Evolutionary conservation across 2,797 vertebrate genomes (phyloP).

Genomic region (Anguilla anguilla): DNA sequence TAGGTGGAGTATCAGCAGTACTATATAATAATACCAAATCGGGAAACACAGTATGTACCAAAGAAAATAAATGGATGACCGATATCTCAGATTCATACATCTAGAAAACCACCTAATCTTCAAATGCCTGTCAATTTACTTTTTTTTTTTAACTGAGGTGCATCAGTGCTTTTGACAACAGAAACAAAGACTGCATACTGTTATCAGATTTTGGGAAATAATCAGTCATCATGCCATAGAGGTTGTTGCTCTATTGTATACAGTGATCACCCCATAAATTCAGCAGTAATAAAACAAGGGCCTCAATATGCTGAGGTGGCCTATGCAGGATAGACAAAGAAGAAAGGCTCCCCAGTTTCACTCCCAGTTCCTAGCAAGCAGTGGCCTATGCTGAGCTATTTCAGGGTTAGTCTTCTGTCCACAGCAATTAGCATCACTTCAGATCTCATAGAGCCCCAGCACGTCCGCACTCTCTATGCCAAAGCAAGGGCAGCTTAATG

Average conservation of each 20-base stretch:
- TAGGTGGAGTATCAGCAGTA: background rate
- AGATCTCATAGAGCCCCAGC: background rate
- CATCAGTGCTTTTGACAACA: too few species aligned
- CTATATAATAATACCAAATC: background rate
- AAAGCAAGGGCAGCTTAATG: background rate
- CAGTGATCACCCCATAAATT: background rate
- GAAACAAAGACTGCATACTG: background rate
- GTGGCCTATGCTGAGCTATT: background rate
- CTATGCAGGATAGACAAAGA: background rate
- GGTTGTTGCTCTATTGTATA: background rate
- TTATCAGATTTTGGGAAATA: background rate
- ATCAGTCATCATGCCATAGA: background rate
- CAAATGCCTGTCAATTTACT: background rate
- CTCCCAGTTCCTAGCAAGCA: background rate
- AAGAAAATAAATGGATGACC: background rate
- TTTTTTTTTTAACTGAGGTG: too few species aligned
- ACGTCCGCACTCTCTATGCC: background rate
- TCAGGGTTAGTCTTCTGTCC: conserved; percentile 8
- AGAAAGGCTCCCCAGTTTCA: background rate
- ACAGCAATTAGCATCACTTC: conserved; percentile 8
- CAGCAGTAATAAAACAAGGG: background rate
- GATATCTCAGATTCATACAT: background rate
- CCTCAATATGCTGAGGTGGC: background rate
- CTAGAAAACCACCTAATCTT: background rate
- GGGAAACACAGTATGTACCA: background rate